Base-by-base conservation (phyloP, 2,888 invertebrate species). In the Campoplex capitator region DNA sequence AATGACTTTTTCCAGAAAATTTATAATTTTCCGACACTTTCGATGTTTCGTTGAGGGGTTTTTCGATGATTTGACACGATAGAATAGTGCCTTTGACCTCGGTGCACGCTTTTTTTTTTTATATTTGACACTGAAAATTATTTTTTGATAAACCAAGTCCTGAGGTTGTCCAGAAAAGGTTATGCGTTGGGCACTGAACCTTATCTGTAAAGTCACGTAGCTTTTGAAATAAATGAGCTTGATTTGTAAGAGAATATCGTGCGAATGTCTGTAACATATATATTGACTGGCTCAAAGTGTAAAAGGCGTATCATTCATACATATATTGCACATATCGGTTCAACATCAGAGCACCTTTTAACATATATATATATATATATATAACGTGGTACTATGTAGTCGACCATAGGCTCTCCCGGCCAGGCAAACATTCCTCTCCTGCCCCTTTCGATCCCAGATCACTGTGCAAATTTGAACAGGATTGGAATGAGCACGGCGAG, bases 391-490 rank as follows among this genome's bases (percentile, higher is more conserved):
- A 45, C 42, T 73, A 38, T 38, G 38, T 38, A 65, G 45, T 83
- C 56, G n/a, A 82, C 51, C 82, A 85, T 81, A 73, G 85, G 77
- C 58, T 70, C n/a, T 70, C 16, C 80, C 78, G 75, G 79, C 76
- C 79, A 87, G 54, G 86, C 88, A 88, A 89, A 88, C 88, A 88
- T 85, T 70, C 71, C 79, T 80, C 74, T 54, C 80, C 56, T 84
- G 32, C 68, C 87, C 81, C 54, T 79, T 45, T 88, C 28, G 67
- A 28, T 67, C 75, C 45, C 75, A 77, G 77, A 68, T 79, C 81
- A 48, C 86, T 91, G 91, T 90, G 91, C 86, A 92, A 92, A 92
- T 92, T 92, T 91, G 91, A 91, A 90, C 90, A 86, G 88, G 87
- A 85, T 91, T 90, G 86, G 89, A 91, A 89, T 87, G 86, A 85